These are phyloP conservation scores for Bubo scandiacus DNA, from an alignment of 2,113 vertebrate species.

Conservation along the genomic window DNA sequence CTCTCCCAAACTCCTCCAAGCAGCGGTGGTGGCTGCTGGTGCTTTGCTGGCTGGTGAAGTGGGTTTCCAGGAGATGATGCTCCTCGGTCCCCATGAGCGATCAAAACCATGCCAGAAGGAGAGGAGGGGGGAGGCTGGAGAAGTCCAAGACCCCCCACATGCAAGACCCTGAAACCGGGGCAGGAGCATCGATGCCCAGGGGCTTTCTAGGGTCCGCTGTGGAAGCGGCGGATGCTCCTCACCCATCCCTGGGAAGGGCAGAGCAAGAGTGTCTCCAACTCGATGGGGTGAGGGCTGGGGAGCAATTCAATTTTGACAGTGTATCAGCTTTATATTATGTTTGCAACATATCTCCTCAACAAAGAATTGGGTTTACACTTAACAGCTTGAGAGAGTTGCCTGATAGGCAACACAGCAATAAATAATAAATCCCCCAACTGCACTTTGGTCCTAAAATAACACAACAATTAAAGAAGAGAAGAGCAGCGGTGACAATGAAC, in stretches of 20 bases:
- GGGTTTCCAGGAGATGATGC: not conserved
- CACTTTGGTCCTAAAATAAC: not conserved
- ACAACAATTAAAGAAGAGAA: not conserved
- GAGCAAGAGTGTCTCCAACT: accelerated
- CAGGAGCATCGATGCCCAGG: accelerated
- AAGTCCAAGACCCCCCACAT: accelerated
- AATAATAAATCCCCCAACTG: not conserved
- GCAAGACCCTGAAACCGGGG: accelerated
- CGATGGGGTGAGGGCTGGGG: not conserved
- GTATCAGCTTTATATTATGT: accelerated
- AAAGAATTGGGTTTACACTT: not conserved
- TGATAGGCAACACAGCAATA: not conserved
- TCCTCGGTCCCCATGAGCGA: accelerated
- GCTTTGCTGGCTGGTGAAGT: not conserved
- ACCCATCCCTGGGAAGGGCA: not conserved
- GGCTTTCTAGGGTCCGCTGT: not conserved
- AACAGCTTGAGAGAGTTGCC: not conserved
- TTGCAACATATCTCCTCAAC: not conserved
- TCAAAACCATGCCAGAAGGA: not conserved
- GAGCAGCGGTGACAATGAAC: not conserved
- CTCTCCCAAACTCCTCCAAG: not conserved
- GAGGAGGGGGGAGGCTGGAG: not conserved
- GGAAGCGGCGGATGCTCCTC: accelerated
- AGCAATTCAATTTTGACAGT: not conserved
- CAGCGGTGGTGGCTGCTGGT: not conserved